A percentile compares a stretch with the other conserved stretches of the same genome.
Evolutionary conservation across 2,888 invertebrate species (phyloP).

Genomic region (Ormyrus labotus): DNA sequence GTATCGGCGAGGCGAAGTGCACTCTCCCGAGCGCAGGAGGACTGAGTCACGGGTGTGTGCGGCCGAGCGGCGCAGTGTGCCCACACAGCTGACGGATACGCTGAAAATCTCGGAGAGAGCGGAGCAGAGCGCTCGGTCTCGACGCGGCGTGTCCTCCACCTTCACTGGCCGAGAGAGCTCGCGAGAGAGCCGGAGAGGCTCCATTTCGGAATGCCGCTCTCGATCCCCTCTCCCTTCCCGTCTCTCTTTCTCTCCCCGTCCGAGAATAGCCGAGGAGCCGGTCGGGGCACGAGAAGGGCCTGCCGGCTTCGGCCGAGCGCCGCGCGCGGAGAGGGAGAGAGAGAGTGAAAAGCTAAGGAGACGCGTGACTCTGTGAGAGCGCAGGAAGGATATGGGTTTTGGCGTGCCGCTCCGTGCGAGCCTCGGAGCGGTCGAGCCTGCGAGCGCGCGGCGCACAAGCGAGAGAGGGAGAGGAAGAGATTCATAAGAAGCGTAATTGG

Average conservation of each 20-base stretch:
- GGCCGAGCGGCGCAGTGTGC: background rate
- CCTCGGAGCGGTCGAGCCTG: no score
- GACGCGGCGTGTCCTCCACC: slow-evolving; percentile 43
- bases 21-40: no score
- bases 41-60: background rate
- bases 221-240: background rate
- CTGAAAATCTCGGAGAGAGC: background rate
- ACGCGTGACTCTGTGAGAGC: no score
- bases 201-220: slow-evolving; percentile 52
- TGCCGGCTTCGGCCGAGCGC: background rate
- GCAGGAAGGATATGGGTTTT: slow-evolving; percentile 14
- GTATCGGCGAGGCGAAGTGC: no score
- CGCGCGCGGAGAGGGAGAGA: background rate
- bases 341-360: background rate
- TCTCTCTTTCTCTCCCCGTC: background rate
- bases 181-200: slow-evolving; percentile 13
- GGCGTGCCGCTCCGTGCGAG: no score
- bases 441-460: background rate
- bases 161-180: slow-evolving; percentile 23
- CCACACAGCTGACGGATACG: background rate
- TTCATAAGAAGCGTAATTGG: slow-evolving; percentile 40
- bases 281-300: slow-evolving; percentile 11
- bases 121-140: background rate
- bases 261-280: slow-evolving; percentile 33
- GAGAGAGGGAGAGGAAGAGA: background rate